A percentile compares a stretch with the other conserved stretches of the same genome.
These are phyloP conservation scores for Tridacna crocea DNA, from an alignment of 2,888 invertebrate genomes.

Conservation along the genomic window DNA sequence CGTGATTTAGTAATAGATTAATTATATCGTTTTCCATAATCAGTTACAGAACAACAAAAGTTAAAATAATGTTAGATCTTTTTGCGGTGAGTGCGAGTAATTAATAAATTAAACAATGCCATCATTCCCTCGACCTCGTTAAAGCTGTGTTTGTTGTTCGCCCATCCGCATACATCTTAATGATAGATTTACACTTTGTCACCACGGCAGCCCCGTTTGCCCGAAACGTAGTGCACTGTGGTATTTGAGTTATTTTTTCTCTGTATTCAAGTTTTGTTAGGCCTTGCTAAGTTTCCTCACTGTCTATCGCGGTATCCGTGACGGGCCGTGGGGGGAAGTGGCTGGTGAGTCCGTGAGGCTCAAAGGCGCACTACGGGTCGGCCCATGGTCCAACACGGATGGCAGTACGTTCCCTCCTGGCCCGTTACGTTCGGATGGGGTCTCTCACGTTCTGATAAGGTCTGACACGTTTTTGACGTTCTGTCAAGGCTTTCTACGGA, in stretches of 20 bases:
- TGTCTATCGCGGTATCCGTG: no score
- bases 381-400: background rate
- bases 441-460: no score
- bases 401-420: background rate
- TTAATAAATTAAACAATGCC: no score
- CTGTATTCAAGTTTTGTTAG: background rate
- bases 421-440: background rate
- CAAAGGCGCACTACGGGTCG: background rate
- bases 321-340: background rate
- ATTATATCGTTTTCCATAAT: no score
- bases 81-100: no score
- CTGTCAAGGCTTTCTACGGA: background rate
- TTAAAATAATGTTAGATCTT: no score
- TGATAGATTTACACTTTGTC: conserved; percentile 38
- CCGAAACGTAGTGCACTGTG: conserved; percentile 39
- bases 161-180: no score
- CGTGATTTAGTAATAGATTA: no score
- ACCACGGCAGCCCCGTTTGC: conserved; percentile 42
- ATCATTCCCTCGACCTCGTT: no score
- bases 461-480: background rate
- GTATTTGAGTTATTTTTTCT: conserved; percentile 15
- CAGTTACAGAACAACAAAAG: no score
- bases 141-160: no score
- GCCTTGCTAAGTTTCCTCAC: conserved; percentile 1
- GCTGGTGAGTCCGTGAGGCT: background rate